phyloP scores from a whole-genome alignment of 2,888 invertebrate genomes.

The Hypsopygia costalis region DNA sequence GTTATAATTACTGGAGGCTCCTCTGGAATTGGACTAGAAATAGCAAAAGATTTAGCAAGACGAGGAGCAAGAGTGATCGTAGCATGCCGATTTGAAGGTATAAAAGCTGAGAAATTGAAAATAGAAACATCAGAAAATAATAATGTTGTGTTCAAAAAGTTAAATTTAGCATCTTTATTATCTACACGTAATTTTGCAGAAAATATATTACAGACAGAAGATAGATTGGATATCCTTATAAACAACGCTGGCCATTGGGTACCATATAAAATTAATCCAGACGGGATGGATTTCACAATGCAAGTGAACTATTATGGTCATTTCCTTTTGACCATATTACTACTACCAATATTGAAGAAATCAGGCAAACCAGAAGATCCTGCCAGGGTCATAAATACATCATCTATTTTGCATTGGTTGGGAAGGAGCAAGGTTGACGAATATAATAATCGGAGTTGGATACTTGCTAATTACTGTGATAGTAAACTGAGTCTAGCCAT shows the following conservation, averaged over 20 bases:
- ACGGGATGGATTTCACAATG: conserved; percentile 89
- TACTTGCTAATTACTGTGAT: conserved; percentile 16
- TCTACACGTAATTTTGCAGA: not conserved
- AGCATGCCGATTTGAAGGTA: not conserved
- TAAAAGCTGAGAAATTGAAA: not conserved
- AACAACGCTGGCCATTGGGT: conserved; percentile 89
- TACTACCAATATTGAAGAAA: conserved; percentile 86
- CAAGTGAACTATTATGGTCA: conserved; percentile 94
- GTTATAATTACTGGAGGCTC: conserved; percentile 32
- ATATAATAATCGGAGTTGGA: conserved; percentile 10
- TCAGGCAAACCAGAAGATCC: conserved; percentile 64
- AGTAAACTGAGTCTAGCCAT: conserved; percentile 11
- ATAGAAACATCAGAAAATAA: not conserved
- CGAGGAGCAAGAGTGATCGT: conserved; percentile 30
- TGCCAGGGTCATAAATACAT: conserved; percentile 85
- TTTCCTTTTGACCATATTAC: conserved; percentile 90
- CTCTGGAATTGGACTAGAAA: conserved; percentile 26
- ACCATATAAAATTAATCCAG: conserved; percentile 80
- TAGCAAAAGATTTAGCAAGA: conserved; percentile 26
- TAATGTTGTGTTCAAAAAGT: not conserved
- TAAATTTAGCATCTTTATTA: conserved; percentile 13
- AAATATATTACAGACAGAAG: not conserved
- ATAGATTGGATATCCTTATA: conserved; percentile 73
- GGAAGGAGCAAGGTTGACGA: not conserved
- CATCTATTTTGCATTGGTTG: conserved; percentile 82